phyloP scores from a whole-genome alignment of 2,888 invertebrate species.

The Pinctada fucata region DNA sequence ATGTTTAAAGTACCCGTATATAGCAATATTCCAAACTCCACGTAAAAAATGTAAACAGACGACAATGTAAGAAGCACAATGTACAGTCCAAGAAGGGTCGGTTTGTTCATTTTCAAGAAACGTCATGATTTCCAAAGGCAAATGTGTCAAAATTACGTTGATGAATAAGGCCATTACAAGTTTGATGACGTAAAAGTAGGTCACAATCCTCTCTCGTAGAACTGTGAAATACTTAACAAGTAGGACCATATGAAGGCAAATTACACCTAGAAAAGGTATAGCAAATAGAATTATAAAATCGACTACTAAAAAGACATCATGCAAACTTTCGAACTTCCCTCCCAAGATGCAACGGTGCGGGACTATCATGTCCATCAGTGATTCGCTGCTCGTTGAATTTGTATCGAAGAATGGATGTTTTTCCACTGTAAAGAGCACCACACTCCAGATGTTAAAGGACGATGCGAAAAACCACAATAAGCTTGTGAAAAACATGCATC shows the following conservation, averaged over 20 bases:
- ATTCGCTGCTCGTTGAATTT: background rate
- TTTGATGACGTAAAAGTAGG: slow-evolving; percentile 57
- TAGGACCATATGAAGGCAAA: slow-evolving; percentile 46
- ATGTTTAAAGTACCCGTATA: slow-evolving; percentile 67
- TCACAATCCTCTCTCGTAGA: slow-evolving; percentile 47
- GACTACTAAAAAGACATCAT: slow-evolving; percentile 55
- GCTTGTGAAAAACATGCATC: slow-evolving; percentile 71
- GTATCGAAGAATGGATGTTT: background rate
- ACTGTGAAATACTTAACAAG: slow-evolving; percentile 41
- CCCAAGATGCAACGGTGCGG: slow-evolving; percentile 55
- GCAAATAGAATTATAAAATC: slow-evolving; percentile 62
- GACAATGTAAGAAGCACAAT: slow-evolving; percentile 43
- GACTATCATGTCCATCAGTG: slow-evolving; percentile 41
- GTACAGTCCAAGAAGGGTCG: slow-evolving; percentile 5
- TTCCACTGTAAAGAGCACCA: slow-evolving; percentile 60
- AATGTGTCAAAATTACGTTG: slow-evolving; percentile 50
- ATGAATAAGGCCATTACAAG: slow-evolving; percentile 53
- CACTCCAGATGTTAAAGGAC: slow-evolving; percentile 72
- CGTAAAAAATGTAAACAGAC: slow-evolving; percentile 49
- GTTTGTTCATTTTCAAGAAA: slow-evolving; percentile 47
- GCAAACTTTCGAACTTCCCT: slow-evolving; percentile 54
- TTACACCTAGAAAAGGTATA: slow-evolving; percentile 48
- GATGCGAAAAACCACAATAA: slow-evolving; percentile 73
- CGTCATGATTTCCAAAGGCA: slow-evolving; percentile 62
- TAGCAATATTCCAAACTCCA: slow-evolving; percentile 63